Base-by-base conservation (phyloP, 1,140 invertebrate species). In the Caligus rogercresseyi region DNA sequence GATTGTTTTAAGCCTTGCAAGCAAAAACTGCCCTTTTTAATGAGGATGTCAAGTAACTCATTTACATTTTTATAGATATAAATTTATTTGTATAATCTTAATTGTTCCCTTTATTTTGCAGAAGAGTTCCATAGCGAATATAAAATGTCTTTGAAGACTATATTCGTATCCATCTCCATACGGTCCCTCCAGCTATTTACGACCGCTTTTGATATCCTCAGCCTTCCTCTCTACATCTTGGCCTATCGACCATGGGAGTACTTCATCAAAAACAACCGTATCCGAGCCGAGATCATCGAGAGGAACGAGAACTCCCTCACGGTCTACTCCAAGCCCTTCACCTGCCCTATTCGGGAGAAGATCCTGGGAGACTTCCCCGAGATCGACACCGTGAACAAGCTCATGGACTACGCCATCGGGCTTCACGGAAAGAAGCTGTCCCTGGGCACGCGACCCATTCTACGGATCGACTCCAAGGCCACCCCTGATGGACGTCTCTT, bases 371-470 rank as follows among this genome's bases (percentile, higher is more conserved):
- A 20, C 16, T 56, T 25, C 11, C 16, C 24, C n/a, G 15, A 60
- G 3, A 16, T 60, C n/a, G 57, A 60, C 24, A 60, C 57, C 1
- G 20, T 60, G 18, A 25, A 14, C 4, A 60, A 60, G 3, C 16
- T 68, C 19, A 25, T 68, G 2, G 60, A 68, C 52, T 65, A 65
- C 51, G 55, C 66, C 1, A 65, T 63, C 23, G 53, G 53, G 16
- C 62, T 60, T 16, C 63, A 68, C 31, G 65, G 64, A 2, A 59
- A 63, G 31, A 59, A 66, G 24, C 63, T 54, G 1, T 67, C 64
- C 54, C 65, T 68, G 61, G 67, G 63, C n/a, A 67, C 67, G 3
- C 53, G 67, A 43, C 56, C 65, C 51, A 43, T 67, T n/a, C 53
- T 67, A 18, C 52, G 31, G 7, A 52, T 64, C 15, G 25, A 65